Evolutionary conservation across 2,797 vertebrate species (phyloP), one percentile per base, ranked within the genome.

Genomic region (Anguilla marmorata): DNA sequence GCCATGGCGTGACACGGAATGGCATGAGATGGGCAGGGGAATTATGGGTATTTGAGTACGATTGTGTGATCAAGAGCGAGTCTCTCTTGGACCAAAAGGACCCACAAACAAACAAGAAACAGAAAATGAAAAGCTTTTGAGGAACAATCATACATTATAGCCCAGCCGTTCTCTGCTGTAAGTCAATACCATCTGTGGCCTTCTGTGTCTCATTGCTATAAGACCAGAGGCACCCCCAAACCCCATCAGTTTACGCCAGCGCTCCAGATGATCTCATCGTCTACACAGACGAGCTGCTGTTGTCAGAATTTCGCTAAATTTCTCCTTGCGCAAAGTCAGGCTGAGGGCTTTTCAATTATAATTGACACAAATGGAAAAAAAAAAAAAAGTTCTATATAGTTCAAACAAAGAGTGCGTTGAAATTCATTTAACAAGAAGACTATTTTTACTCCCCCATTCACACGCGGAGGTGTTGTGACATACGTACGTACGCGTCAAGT

Each of bases 151-250:
- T 3, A 56, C 2, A 56, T 56, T 14, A 2, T 14, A 2, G 54
- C 2, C 0, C 14, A 14, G 12, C 0, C 2, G 11, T 56, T 7
- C 54, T 2, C 11, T 14, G 54, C 11, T 12, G 54, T 56, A 50
- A 91, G 86, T 88, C 86, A 88, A 88, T 88, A 90, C 85, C 91
- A 91, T 91, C 89, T 89, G 89, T 87, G 89, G 91, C 94, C 94
- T 95, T 95, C 95, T 96, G 95, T 86, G 91, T 93, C 8, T 16
- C 54, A 12, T 16, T 16, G 16, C 54, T 12, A 0, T 19, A 19
- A 19, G 60, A 63, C 4, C 14, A 63, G 60, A 63, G 2, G 21
- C 82, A 66, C 88, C 33, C 14, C 24, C 7, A 19, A 16, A 21
- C 84, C 83, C 90, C 90, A 89, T 90, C 90, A 19, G 21, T 60